A percentile compares a stretch with the other conserved stretches of the same genome.
Conservation (phyloP, 2,888 invertebrate species). For the Spilosoma lubricipeda region DNA sequence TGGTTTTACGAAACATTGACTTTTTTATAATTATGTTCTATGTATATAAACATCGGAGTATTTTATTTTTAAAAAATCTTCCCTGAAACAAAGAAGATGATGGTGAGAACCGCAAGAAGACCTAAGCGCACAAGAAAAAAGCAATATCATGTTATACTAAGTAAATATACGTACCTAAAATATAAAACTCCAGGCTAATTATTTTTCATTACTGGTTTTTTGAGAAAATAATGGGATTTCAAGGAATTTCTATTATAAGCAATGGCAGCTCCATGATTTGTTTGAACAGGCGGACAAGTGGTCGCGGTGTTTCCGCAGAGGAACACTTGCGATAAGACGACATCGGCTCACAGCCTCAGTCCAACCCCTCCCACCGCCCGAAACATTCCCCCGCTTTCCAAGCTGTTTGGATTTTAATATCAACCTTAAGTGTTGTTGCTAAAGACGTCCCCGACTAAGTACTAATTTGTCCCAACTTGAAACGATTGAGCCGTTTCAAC, state of each 20-base stretch:
- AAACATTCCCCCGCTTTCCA: conserved; percentile 53
- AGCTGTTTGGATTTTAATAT: conserved; percentile 85
- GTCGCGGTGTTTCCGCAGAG: conserved; percentile 78
- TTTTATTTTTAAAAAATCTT: too few relatives aligned
- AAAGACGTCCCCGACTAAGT: conserved; percentile 79
- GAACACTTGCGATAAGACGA: conserved; percentile 76
- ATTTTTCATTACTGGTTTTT: background rate
- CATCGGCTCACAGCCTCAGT: conserved; percentile 52
- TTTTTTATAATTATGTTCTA: too few relatives aligned
- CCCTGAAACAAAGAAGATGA: too few relatives aligned
- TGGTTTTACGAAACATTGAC: too few relatives aligned
- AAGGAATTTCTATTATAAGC: background rate
- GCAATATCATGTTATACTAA: too few relatives aligned
- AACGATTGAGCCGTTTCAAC: conserved; percentile 69
- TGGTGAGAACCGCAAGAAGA: too few relatives aligned
- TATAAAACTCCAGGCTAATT: background rate
- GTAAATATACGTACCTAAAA: background rate
- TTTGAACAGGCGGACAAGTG: conserved; percentile 66
- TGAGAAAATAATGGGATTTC: background rate
- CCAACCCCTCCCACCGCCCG: conserved; percentile 43
- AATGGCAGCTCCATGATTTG: conserved; percentile 50
- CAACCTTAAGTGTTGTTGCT: conserved; percentile 82
- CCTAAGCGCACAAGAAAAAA: too few relatives aligned
- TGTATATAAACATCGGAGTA: too few relatives aligned
- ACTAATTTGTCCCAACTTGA: conserved; percentile 81